Percentiles rank a stretch among this genome's conserved stretches.
phyloP scores from a whole-genome alignment of 1,140 invertebrate species.

The Callitettix versicolor region DNA sequence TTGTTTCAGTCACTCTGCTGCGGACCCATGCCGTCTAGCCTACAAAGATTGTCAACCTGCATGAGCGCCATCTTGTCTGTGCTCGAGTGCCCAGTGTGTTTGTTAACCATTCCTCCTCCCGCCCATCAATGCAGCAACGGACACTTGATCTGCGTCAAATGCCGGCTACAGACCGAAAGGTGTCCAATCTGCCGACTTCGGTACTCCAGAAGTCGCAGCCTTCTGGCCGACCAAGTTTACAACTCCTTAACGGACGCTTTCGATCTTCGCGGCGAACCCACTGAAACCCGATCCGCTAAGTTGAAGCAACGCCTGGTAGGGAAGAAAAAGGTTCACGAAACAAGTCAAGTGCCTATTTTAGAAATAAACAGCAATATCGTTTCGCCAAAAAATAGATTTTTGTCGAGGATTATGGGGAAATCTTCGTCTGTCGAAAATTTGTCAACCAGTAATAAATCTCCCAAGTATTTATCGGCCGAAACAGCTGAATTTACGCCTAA shows the following conservation, averaged over 20 bases:
- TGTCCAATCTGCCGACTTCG: slow-evolving; percentile 49
- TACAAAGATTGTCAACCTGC: slow-evolving; percentile 12
- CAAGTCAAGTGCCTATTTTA: neutral
- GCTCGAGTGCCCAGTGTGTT: slow-evolving; percentile 39
- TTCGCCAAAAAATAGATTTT: slow-evolving; percentile 18
- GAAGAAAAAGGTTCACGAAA: slow-evolving; percentile 14
- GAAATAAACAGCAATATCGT: neutral
- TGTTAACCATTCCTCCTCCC: slow-evolving; percentile 47
- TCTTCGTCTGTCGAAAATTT: slow-evolving; percentile 21
- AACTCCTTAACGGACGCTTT: slow-evolving; percentile 20
- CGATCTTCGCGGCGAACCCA: slow-evolving; percentile 9
- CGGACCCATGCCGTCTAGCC: slow-evolving; percentile 16
- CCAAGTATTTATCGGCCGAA: neutral
- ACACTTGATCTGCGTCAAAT: slow-evolving; percentile 48
- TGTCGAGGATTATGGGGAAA: slow-evolving; percentile 18
- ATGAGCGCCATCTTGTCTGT: slow-evolving; percentile 2
- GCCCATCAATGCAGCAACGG: slow-evolving; percentile 54
- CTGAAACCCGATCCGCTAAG: slow-evolving; percentile 10
- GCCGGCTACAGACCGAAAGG: slow-evolving; percentile 42
- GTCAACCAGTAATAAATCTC: neutral
- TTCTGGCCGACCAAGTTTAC: slow-evolving; percentile 37
- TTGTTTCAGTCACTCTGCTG: slow-evolving; percentile 16
- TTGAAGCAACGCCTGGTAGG: slow-evolving; percentile 15
- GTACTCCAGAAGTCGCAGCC: slow-evolving; percentile 39
- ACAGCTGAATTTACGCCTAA: neutral